A percentile compares a stretch with the other conserved stretches of the same genome.
These are phyloP conservation scores for Emydocephalus ijimae DNA, from an alignment of 2,113 vertebrate species.

Conservation along the genomic window DNA sequence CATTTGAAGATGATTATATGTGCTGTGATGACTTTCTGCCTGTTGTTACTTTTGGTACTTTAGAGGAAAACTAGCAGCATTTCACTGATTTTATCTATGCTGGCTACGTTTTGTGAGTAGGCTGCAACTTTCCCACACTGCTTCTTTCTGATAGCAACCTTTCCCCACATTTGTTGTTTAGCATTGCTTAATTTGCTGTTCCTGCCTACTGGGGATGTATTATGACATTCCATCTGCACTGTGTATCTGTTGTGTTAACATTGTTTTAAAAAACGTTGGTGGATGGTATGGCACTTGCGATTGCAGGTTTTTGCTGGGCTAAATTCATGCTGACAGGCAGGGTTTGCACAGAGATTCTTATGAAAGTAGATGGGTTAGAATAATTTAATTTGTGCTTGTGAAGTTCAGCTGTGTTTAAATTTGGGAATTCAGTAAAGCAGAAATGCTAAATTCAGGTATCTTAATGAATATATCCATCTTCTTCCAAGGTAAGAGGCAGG, in stretches of 20 bases:
- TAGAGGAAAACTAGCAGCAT: accelerated
- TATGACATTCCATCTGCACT: background rate
- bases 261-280: accelerated
- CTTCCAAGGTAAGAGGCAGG: background rate
- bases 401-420: background rate
- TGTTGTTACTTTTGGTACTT: accelerated
- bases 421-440: background rate
- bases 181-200: background rate
- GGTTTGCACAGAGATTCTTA: accelerated
- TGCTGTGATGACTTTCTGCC: background rate
- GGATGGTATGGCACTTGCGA: background rate
- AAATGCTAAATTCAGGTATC: background rate
- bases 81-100: background rate
- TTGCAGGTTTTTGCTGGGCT: background rate
- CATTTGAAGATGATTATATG: background rate
- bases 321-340: background rate
- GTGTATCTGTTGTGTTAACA: background rate
- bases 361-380: background rate
- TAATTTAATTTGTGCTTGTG: background rate
- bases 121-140: background rate
- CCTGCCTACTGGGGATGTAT: background rate
- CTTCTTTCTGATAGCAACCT: background rate
- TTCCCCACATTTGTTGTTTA: accelerated
- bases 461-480: background rate
- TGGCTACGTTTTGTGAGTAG: background rate